Evolutionary conservation across 30 jellyfish, hydroid and myxozoan species (phyloP).

Genomic region (Clytia hemisphaerica): DNA sequence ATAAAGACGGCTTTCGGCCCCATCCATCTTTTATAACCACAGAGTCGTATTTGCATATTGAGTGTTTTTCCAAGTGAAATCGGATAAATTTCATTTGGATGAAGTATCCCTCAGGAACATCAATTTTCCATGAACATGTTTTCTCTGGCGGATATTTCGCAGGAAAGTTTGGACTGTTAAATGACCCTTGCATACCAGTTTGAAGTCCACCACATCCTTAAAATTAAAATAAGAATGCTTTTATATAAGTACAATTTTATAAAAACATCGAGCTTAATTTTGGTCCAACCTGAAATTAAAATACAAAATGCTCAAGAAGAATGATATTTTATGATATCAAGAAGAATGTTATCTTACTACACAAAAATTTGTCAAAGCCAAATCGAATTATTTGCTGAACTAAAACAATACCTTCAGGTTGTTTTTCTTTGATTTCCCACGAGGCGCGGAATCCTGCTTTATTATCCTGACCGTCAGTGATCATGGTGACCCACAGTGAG

Average conservation of each 20-base stretch:
- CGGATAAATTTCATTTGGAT: conserved; percentile 46
- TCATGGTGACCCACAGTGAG: conserved; percentile 69
- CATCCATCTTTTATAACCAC: conserved; percentile 91
- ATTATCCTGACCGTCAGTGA: conserved; percentile 70
- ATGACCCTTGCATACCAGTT: conserved; percentile 41
- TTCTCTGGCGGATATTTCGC: conserved; percentile 66
- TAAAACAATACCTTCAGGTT: conserved; percentile 90
- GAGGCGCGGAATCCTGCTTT: conserved; percentile 89
- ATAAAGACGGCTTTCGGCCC: conserved; percentile 53
- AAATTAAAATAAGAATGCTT: too few relatives aligned
- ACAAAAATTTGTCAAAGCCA: too few relatives aligned
- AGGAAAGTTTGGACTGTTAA: conserved; percentile 79
- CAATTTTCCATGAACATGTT: conserved; percentile 84
- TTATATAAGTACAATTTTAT: too few relatives aligned
- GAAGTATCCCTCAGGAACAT: conserved; percentile 60
- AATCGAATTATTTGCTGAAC: background rate
- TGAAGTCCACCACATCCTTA: conserved; percentile 76
- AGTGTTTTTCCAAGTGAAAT: conserved; percentile 70
- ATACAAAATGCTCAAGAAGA: too few relatives aligned
- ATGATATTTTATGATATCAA: too few relatives aligned
- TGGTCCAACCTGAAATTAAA: too few relatives aligned
- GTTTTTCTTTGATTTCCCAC: conserved; percentile 70
- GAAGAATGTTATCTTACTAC: too few relatives aligned
- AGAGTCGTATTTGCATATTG: conserved; percentile 76
- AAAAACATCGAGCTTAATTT: too few relatives aligned